phyloP scores from a whole-genome alignment of 1,140 invertebrate genomes.

The Tetragnatha versicolor region DNA sequence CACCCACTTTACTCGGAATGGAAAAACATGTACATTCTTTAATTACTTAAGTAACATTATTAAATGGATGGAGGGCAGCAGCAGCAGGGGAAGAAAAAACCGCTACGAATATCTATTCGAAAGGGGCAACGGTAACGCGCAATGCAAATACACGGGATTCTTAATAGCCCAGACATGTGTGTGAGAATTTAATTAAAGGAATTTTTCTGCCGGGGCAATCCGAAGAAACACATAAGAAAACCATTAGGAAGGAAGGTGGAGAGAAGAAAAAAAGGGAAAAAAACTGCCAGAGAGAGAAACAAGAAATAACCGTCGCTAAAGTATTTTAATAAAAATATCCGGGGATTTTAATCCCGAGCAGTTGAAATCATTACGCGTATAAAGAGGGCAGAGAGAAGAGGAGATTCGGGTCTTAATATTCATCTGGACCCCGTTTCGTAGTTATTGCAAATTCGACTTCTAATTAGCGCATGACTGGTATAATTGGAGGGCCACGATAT shows the following conservation, averaged over 20 bases:
- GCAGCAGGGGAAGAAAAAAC: neutral
- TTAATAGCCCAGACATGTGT: constrained; percentile 22
- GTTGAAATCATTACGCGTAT: constrained; percentile 12
- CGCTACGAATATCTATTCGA: no score
- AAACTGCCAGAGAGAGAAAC: constrained; percentile 13
- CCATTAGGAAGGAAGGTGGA: no score
- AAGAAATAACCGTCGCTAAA: constrained; percentile 21
- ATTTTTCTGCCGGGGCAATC: constrained; percentile 23
- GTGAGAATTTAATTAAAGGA: constrained; percentile 50
- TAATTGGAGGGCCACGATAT: no score
- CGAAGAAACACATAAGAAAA: constrained; percentile 1
- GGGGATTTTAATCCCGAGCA: constrained; percentile 13
- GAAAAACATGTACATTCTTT: constrained; percentile 35
- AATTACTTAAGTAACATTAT: constrained; percentile 51
- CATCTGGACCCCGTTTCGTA: no score
- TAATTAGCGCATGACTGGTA: no score
- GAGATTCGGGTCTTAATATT: no score
- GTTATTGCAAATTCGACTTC: no score
- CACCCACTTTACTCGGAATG: neutral
- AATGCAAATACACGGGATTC: constrained; percentile 7
- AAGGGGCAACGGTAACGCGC: constrained; percentile 3
- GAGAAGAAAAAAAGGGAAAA: neutral
- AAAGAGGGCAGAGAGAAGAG: neutral
- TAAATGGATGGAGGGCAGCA: constrained; percentile 28
- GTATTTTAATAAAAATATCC: constrained; percentile 31